Percentiles rank a stretch among this genome's conserved stretches.
These are phyloP conservation scores for Macrotis lagotis DNA, from an alignment of 2,113 vertebrate species.

Conservation along the genomic window DNA sequence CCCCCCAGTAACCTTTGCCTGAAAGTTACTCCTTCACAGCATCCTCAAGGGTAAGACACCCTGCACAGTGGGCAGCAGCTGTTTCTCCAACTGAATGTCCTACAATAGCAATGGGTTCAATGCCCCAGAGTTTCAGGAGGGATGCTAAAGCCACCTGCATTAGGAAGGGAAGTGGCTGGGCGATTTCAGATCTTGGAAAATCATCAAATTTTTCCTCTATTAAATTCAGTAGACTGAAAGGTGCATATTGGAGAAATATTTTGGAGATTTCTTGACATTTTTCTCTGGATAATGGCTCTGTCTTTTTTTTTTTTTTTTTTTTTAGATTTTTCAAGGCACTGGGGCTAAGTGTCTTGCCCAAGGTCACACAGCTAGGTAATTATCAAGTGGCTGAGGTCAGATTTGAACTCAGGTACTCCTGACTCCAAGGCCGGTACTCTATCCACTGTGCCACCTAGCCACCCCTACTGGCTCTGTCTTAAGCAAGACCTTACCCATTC, in stretches of 20 bases:
- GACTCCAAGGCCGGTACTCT: no score
- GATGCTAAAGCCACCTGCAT: slow-evolving; percentile 86
- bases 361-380: no score
- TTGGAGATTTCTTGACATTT: slow-evolving; percentile 85
- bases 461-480: slow-evolving; percentile 81
- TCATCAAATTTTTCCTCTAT: slow-evolving; percentile 72
- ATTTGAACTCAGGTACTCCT: no score
- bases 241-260: slow-evolving; percentile 80
- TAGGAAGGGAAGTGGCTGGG: slow-evolving; percentile 89
- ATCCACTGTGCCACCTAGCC: no score
- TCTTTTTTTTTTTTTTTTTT: no score
- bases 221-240: slow-evolving; percentile 78
- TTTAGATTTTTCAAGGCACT: no score
- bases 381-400: no score
- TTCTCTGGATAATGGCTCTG: slow-evolving; percentile 84
- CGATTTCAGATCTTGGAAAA: slow-evolving; percentile 80
- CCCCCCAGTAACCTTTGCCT: slow-evolving; percentile 84
- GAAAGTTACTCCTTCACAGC: slow-evolving; percentile 89
- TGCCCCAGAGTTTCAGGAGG: slow-evolving; percentile 88
- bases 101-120: slow-evolving; percentile 82
- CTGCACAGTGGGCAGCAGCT: slow-evolving; percentile 89
- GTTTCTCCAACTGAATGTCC: slow-evolving; percentile 90
- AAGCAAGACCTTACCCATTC: slow-evolving; percentile 86
- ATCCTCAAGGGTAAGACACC: slow-evolving; percentile 88
- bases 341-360: no score